Evolutionary conservation across 2,888 invertebrate species (phyloP), one percentile per base, ranked within the genome.

Genomic region (Cantharis flavilabris): DNA sequence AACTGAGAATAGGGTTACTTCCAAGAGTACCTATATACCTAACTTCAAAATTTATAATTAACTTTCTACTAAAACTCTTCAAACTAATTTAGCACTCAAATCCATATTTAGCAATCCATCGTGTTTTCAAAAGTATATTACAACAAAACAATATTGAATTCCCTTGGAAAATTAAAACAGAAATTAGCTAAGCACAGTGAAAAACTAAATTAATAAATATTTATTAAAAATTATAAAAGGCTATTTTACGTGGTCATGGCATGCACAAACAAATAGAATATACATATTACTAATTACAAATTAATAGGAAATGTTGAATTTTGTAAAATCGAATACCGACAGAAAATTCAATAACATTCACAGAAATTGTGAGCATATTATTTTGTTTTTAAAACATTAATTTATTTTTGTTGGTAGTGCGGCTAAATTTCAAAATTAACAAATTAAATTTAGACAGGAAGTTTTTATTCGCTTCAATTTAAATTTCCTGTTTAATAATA

Each of bases 31-130:
- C 49, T 49, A 49, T 26, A 67, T 14, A 67, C 13, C 20, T 13
- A 67, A 67, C 23, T 67, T 67, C 26, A 14, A 67, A 67, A 67
- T 67, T 67, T 67, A 49, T 49, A 67, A 67, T 67, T 67, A 67
- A 67, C 26, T 23, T 26, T 67, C 65, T 20, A 13, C 65, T 67
- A 67, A 49, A 67, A 23, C 65, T 67, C 26, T 67, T 67, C 23
- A 20, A 67, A 67, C 23, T 67, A 67, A 67, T 67, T 67, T 67
- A 67, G 26, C 65, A 23, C 23, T 67, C 23, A 67, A 67, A 67
- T 67, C 65, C 65, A 67, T 67, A 67, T 67, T 67, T 67, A 26
- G 16, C n/a, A 67, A 67, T 23, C 23, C 23, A 23, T 26, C 26
- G 13, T 26, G 26, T 11, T 23, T 67, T 3, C 23, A 20, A 20